Base-by-base conservation (phyloP, 2,113 vertebrate species). In the Nicator chloris region DNA sequence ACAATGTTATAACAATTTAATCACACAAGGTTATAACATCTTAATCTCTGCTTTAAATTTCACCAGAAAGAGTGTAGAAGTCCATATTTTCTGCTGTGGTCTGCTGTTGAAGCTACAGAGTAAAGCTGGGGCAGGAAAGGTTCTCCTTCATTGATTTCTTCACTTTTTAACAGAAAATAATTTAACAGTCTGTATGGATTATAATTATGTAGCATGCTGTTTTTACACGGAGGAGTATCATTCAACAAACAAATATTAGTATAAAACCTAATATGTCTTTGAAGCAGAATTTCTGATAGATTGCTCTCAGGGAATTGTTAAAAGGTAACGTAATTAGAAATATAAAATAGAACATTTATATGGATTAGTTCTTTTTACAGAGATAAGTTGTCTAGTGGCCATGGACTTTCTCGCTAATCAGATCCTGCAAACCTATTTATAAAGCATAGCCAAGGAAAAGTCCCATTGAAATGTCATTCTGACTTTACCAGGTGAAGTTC, bases 391-490 rank as follows among this genome's bases (percentile, higher is more conserved):
- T 60, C 71, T 85, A 33, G 54, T 82, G 31, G 21, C 18, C 37
- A 42, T 23, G 27, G 21, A 42, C 28, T 92, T 94, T 71, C 56
- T 92, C 92, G 82, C 84, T 94, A 94, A 93, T 78, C 26, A 86
- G 37, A 44, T 60, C 50, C 60, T 65, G 20, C 27, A 71, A 86
- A 78, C 44, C 45, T 69, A 77, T 91, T 96, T 95, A 65, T 64
- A 93, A 95, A 82, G 80, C 94, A 86, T 9, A 83, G 35, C 23
- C 73, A 68, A 92, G 72, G 69, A 90, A 73, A 81, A 44, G 40
- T 63, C 85, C 78, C n/a, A 78, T 47, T 92, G 69, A 96, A 94
- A 94, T 93, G 86, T 92, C 92, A 73, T 86, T 94, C 45, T 94
- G 90, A 88, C 84, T 93, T 96, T 70, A 68, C n/a, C 26, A 57